Conservation (phyloP, 2,797 vertebrate species). For the Arctocebus calabarensis region DNA sequence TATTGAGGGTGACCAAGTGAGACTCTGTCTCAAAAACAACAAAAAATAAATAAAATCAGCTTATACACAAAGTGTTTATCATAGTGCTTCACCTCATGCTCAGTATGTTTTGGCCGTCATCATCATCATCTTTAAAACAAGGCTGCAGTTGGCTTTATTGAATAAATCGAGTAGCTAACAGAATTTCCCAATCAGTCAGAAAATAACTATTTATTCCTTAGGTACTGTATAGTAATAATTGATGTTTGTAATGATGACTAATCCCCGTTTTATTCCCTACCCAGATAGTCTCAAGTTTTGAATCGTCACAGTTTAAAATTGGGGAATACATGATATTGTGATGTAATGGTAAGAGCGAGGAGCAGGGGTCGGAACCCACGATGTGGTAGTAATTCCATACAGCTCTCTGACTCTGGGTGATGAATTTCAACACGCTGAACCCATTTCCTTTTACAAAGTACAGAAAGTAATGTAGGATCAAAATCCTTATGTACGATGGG, state of each 20-base stretch:
- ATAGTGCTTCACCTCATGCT: not conserved
- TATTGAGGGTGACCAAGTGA: too few relatives aligned
- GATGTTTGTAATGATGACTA: not conserved
- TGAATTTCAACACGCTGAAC: not conserved
- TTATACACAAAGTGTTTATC: not conserved
- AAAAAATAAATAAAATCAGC: too few relatives aligned
- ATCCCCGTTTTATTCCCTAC: not conserved
- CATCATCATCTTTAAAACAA: not conserved
- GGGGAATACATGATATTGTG: not conserved
- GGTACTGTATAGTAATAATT: not conserved
- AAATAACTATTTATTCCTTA: constrained; percentile 34
- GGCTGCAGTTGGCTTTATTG: not conserved
- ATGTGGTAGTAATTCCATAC: not conserved
- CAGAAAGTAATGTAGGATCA: not conserved
- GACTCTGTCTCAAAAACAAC: too few relatives aligned
- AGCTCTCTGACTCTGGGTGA: not conserved
- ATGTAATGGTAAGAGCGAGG: not conserved
- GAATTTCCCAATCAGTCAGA: constrained; percentile 20
- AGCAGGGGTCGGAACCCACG: not conserved
- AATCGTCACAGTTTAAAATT: constrained; percentile 40
- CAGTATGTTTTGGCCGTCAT: not conserved
- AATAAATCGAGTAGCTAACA: constrained; percentile 24
- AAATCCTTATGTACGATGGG: not conserved
- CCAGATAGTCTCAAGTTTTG: not conserved
- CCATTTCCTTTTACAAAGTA: constrained; percentile 29